Evolutionary conservation across 2,113 vertebrate species (phyloP).

Genomic region (Coreoperca whiteheadi): DNA sequence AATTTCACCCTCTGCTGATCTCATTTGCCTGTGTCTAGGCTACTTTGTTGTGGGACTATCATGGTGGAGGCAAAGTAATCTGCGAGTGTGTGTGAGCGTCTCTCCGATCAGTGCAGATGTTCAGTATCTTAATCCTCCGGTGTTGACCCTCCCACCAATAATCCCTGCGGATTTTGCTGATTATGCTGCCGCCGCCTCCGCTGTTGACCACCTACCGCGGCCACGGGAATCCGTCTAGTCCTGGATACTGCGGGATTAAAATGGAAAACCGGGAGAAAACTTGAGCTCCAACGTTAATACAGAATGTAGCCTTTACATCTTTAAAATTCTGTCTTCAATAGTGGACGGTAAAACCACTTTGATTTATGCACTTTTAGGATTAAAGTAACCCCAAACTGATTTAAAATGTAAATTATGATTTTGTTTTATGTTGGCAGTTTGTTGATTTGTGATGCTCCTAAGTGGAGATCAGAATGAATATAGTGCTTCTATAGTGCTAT

Average conservation of each 20-base stretch:
- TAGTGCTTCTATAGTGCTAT: slow-evolving; percentile 5
- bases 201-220: slow-evolving; percentile 49
- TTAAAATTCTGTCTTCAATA: neutral
- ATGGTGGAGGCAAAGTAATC: slow-evolving; percentile 63
- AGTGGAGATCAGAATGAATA: slow-evolving; percentile 7
- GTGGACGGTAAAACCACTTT: neutral
- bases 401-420: neutral
- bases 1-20: slow-evolving; percentile 63
- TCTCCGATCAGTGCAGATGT: slow-evolving; percentile 79
- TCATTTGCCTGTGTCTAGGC: slow-evolving; percentile 46
- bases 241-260: slow-evolving; percentile 12
- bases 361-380: neutral
- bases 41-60: slow-evolving; percentile 69
- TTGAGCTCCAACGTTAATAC: neutral
- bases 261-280: neutral
- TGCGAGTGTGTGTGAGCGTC: slow-evolving; percentile 30
- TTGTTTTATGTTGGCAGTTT: neutral
- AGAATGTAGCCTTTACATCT: neutral
- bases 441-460: neutral
- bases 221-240: slow-evolving; percentile 6
- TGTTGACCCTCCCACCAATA: slow-evolving; percentile 69
- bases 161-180: slow-evolving; percentile 69
- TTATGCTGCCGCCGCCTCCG: slow-evolving; percentile 29
- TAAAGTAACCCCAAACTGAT: neutral
- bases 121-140: slow-evolving; percentile 70